Evolutionary conservation across 2,888 invertebrate species (phyloP), one percentile per base, ranked within the genome.

Genomic region (Tachina lurida): DNA sequence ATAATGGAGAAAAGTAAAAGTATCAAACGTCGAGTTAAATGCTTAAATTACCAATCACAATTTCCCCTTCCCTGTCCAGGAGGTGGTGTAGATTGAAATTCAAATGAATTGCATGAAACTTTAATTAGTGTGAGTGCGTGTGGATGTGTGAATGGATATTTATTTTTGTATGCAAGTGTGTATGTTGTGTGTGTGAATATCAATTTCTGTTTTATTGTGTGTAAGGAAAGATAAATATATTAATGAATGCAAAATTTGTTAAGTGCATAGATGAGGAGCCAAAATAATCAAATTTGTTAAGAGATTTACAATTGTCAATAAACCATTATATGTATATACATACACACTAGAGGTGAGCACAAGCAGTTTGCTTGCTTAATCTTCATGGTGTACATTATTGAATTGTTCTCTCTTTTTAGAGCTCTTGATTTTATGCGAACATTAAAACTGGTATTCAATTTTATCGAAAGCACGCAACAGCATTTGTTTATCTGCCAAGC

Each of bases 21-120:
- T 58, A 83, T 83, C 65, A 77, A 77, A 56, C 67, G 73, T 58
- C 19, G 74, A 77, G 71, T 68, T 77, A 77, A 77, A 83, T 60
- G 52, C 65, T 67, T 60, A 67, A 77, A 73, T 77, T 73, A 67
- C 39, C 60, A 67, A 7, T 83, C 45, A 63, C 63, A 63, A 41
- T 43, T 60, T 70, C 67, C 65, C 52, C 67, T 52, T 78, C 39
- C 49, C 15, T 15, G 3, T 39, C 3, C 60, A 76, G 41, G 31
- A 7, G 31, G 5, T 63, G 10, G 47, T 67, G 41, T 52, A 54
- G 49, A 45, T 76, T 73, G 39, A 73, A 73, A 73, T 75, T 39
- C 62, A 65, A 71, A 77, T 83, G 60, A 67, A 41, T 54, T n/a
- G 52, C 76, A 71, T 77, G 43, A 65, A 83, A 71, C 10, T 76